Conservation (phyloP, 1,140 invertebrate species). For the Leptonema lineaticorne region DNA sequence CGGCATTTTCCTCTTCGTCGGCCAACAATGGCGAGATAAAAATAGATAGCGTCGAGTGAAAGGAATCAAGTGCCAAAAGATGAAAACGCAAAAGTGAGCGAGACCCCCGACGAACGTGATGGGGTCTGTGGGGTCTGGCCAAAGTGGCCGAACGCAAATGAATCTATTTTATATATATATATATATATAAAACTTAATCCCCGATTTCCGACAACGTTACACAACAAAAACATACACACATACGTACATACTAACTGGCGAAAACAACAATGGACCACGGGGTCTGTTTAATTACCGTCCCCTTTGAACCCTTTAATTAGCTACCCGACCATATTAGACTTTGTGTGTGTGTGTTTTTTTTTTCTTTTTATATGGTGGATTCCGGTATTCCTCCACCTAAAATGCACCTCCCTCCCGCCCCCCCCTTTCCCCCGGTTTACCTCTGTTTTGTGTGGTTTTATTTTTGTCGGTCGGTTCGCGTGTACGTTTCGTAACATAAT, state of each 20-base stretch:
- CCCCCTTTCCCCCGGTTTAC: too few species aligned
- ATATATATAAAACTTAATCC: conserved; percentile 10
- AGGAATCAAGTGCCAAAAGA: too few species aligned
- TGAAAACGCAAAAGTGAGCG: too few species aligned
- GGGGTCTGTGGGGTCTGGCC: too few species aligned
- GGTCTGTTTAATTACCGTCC: conserved; percentile 11
- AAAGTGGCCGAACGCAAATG: conserved; percentile 3
- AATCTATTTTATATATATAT: conserved; percentile 11
- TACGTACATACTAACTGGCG: too few species aligned
- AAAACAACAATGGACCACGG: conserved; percentile 1
- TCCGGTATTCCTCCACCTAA: too few species aligned
- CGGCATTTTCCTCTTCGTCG: neutral
- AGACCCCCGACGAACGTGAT: too few species aligned
- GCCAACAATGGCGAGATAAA: conserved; percentile 5
- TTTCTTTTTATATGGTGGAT: neutral
- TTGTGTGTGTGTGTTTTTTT: too few species aligned
- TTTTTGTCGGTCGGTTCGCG: neutral
- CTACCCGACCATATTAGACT: neutral
- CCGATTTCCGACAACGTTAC: neutral
- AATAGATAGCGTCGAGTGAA: conserved; percentile 2
- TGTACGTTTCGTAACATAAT: neutral
- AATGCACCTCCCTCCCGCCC: too few species aligned
- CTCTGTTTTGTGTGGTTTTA: too few species aligned
- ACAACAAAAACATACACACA: conserved; percentile 4
- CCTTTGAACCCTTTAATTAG: conserved; percentile 19